Percentiles rank a stretch among this genome's conserved stretches.
phyloP scores from a whole-genome alignment of 1,140 invertebrate species.

The Dufourea novaeangliae region DNA sequence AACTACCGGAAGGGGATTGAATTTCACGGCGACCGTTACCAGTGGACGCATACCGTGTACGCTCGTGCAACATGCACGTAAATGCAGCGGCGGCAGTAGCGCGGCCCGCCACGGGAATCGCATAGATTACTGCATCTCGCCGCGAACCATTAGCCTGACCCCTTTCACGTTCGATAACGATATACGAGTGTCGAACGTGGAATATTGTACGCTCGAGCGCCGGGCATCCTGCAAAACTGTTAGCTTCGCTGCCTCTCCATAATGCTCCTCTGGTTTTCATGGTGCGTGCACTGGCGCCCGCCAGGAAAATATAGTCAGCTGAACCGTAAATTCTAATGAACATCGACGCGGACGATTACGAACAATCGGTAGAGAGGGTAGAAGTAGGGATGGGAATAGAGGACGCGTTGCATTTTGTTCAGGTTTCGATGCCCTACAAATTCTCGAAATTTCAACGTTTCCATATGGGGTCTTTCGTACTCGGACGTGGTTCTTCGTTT shows the following conservation, averaged over 20 bases:
- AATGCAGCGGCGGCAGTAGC: neutral
- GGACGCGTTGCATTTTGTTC: neutral
- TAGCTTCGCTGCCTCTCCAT: neutral
- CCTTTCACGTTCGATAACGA: conserved; percentile 58
- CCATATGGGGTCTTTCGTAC: no score
- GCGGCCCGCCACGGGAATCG: conserved; percentile 53
- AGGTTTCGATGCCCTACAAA: neutral
- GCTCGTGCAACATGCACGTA: conserved; percentile 1
- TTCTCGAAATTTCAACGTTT: neutral
- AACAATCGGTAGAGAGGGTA: no score
- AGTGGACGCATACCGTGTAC: neutral
- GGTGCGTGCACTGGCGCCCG: neutral
- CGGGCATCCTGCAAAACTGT: conserved; percentile 27
- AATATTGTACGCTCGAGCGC: conserved; percentile 8
- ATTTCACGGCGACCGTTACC: conserved; percentile 30
- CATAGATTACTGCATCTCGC: conserved; percentile 68
- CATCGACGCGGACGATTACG: neutral
- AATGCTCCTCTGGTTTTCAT: neutral
- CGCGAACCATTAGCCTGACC: conserved; percentile 66
- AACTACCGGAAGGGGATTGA: conserved; percentile 19
- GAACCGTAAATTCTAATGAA: conserved; percentile 9
- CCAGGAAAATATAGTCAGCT: neutral
- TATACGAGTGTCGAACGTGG: conserved; percentile 34
- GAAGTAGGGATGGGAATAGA: no score
- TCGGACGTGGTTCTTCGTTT: neutral